phyloP scores from a whole-genome alignment of 1,140 invertebrate genomes.

The Heliothis subflexa region DNA sequence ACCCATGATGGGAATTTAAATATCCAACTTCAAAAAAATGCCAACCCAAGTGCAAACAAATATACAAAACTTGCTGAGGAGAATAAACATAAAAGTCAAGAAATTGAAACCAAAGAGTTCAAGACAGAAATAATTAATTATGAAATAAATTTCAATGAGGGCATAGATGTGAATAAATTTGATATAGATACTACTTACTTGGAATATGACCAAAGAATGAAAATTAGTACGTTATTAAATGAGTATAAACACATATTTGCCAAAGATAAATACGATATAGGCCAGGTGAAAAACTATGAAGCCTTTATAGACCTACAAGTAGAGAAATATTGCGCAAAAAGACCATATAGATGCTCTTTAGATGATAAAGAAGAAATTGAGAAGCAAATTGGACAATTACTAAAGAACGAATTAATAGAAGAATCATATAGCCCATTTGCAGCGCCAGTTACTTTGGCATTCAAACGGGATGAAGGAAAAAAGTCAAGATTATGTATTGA shows the following conservation, averaged over 20 bases:
- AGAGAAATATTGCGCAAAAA: background rate
- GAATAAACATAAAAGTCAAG: background rate
- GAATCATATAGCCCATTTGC: background rate
- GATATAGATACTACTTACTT: background rate
- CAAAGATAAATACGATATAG: background rate
- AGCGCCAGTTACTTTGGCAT: background rate
- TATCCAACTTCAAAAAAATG: background rate
- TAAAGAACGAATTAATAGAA: conserved; percentile 2
- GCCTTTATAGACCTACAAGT: background rate
- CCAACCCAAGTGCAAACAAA: no score
- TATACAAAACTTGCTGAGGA: background rate
- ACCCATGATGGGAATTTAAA: conserved; percentile 15
- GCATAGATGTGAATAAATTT: background rate
- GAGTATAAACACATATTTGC: background rate
- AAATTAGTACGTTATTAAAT: background rate
- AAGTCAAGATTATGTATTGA: background rate
- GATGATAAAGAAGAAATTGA: background rate
- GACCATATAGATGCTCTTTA: background rate
- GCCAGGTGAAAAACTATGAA: background rate
- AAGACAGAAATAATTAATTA: background rate
- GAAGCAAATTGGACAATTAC: background rate
- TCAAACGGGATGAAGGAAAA: background rate
- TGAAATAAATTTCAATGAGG: background rate
- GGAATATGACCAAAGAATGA: background rate
- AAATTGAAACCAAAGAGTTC: background rate